Evolutionary conservation across 2,797 vertebrate species (phyloP), one percentile per base, ranked within the genome.

Genomic region (Muscicapa striata): DNA sequence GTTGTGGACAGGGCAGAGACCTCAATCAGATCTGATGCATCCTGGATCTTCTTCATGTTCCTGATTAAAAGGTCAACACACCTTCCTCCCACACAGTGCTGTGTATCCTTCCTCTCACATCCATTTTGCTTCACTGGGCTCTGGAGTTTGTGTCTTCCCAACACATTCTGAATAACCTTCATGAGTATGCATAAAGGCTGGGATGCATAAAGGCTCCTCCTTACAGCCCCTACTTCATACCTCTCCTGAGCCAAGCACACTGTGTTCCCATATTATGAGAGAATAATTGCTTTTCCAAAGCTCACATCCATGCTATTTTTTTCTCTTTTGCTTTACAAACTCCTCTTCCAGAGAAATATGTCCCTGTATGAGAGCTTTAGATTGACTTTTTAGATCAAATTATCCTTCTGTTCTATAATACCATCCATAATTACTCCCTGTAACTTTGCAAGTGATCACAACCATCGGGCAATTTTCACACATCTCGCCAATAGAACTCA

Each of bases 391-490:
- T 97, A 95, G 95, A 97, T 97, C 92, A 97, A 97, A 97, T 96
- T 97, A 96, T 94, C 92, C 91, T 97, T 95, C 94, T 97, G 94
- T 95, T 97, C 94, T 78, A 94, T 96, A 96, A 93, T 93, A 80
- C 95, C 91, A 88, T 89, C 89, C 30, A 2, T 97, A 97, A 96
- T 97, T 97, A 94, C 93, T 96, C 93, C 90, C 61, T 90, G 93
- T 91, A 97, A 97, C 96, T 95, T 94, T 96, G 75, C 94, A 89
- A 73, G 89, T 96, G 96, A 97, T 96, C 80, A 49, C 92, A 97
- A 94, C 96, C 96, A 96, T 96, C 96, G 96, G 96, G 96, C 96
- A 96, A 97, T 97, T 97, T 97, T 96, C 92, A 95, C 93, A 95
- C 90, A 96, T 96, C 88, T 96, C 40, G 1, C 94, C 95, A 95